Percentiles rank a stretch among this genome's conserved stretches.
Conservation (phyloP, 64 coral and sea anemone species). For the Montipora cactus region DNA sequence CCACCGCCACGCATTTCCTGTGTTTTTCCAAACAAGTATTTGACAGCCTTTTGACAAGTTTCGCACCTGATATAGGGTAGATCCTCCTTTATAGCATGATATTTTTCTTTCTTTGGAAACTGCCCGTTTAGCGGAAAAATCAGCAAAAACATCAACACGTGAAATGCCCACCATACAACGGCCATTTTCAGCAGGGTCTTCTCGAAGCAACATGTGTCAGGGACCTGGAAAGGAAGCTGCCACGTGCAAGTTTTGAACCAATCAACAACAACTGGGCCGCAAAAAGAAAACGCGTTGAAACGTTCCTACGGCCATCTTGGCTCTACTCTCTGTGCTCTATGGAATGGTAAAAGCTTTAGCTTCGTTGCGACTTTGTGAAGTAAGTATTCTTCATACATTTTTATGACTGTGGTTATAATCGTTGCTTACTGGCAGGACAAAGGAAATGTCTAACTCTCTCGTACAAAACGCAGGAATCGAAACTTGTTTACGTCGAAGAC, state of each 20-base stretch:
- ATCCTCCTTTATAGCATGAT: conserved; percentile 85
- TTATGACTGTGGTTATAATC: not conserved
- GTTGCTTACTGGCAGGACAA: not conserved
- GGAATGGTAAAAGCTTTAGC: too few relatives aligned
- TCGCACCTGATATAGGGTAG: conserved; percentile 86
- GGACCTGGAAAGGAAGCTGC: not conserved
- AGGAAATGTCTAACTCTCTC: conserved; percentile 23
- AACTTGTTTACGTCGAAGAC: not conserved
- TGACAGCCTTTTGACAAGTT: conserved; percentile 96
- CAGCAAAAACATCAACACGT: not conserved
- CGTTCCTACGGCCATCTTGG: not conserved
- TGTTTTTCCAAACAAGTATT: conserved; percentile 83
- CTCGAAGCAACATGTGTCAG: not conserved
- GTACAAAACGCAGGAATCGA: conserved; percentile 27
- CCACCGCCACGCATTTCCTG: conserved; percentile 75
- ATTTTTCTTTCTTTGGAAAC: conserved; percentile 93
- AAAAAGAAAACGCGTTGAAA: not conserved
- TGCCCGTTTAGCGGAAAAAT: conserved; percentile 30
- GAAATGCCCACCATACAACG: not conserved
- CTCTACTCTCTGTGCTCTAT: not conserved
- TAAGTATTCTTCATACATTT: not conserved
- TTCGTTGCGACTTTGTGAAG: not conserved
- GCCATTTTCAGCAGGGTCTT: conserved; percentile 14
- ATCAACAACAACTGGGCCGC: not conserved
- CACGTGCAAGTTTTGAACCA: conserved; percentile 28